phyloP scores from a whole-genome alignment of 2,797 vertebrate genomes.

The Xenentodon cancila region DNA sequence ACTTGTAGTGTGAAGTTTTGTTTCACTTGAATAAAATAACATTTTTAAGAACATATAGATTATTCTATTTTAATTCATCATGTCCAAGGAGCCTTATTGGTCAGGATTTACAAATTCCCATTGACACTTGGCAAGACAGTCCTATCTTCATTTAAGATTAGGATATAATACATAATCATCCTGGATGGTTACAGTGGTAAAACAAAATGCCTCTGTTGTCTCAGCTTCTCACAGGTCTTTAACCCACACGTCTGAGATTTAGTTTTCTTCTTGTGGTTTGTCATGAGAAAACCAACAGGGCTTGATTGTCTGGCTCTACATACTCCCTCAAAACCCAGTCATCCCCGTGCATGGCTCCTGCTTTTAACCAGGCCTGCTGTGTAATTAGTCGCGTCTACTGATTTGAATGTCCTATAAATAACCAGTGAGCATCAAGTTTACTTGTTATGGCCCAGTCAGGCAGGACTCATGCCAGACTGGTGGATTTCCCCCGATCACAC shows the following conservation, averaged over 20 bases:
- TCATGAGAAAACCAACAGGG: too few species aligned
- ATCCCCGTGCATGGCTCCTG: constrained; percentile 2
- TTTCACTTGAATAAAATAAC: too few species aligned
- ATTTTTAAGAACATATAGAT: too few species aligned
- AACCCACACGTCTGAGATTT: neutral
- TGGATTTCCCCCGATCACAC: constrained; percentile 71
- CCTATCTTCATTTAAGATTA: too few species aligned
- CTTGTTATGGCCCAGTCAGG: constrained; percentile 27
- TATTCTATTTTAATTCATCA: too few species aligned
- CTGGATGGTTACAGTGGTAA: too few species aligned
- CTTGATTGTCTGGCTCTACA: neutral
- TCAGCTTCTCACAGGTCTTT: neutral
- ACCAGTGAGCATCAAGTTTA: constrained; percentile 19
- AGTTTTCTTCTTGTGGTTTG: constrained; percentile 1
- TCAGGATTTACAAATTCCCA: too few species aligned
- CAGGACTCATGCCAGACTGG: constrained; percentile 18
- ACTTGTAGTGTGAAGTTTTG: too few species aligned
- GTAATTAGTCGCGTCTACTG: constrained; percentile 31
- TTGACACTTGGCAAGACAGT: too few species aligned
- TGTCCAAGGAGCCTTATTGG: too few species aligned
- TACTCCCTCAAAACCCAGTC: constrained; percentile 11
- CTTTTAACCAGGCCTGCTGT: constrained; percentile 13
- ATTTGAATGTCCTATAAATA: constrained; percentile 55
- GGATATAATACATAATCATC: too few species aligned
- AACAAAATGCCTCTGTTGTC: too few species aligned